Base-by-base conservation (phyloP, 2,113 vertebrate genomes). In the Plecotus auritus region DNA sequence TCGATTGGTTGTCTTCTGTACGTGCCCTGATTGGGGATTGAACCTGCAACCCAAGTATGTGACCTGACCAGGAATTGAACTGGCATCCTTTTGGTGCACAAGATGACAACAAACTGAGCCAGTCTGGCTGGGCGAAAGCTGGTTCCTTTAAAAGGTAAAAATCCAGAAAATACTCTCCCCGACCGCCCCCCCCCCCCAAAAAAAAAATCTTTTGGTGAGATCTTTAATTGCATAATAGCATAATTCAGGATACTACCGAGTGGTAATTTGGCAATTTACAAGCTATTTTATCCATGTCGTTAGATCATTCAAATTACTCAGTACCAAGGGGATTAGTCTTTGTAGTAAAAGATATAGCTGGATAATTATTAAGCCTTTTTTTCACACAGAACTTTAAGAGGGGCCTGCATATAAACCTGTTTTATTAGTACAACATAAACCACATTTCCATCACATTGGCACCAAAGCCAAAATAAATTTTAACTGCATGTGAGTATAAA, bases 231-330 rank as follows among this genome's bases (percentile, higher is more conserved):
- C 23, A 64, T 22, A 35, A 40, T 67, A 78, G 59, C 40, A 49
- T 77, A 77, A 94, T 89, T 95, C 85, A 73, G 72, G 51, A 77
- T 69, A 92, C 76, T 42, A 69, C 30, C 56, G 1, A 56, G 37
- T 87, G 67, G 35, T 85, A 32, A 94, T 92, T 85, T 82, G 54
- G 35, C 45, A 96, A 85, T 85, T 90, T 94, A 87, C 1, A 88
- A 94, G 70, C 88, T 61, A 92, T 96, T 96, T 91, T 85, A 85
- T 92, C 22, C 61, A 8, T 78, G 51, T 83, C 42, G 7, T 93
- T 91, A 88, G 67, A 76, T 74, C 59, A 56, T 94, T 93, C 45
- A 94, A 28, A 85, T 89, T 69, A 85, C 67, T 96, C 42, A 66
- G 42, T 76, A 51, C 59, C 26, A 73, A 85, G 85, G 47, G 45